phyloP scores from a whole-genome alignment of 2,797 vertebrate species.

The Myripristis murdjan region DNA sequence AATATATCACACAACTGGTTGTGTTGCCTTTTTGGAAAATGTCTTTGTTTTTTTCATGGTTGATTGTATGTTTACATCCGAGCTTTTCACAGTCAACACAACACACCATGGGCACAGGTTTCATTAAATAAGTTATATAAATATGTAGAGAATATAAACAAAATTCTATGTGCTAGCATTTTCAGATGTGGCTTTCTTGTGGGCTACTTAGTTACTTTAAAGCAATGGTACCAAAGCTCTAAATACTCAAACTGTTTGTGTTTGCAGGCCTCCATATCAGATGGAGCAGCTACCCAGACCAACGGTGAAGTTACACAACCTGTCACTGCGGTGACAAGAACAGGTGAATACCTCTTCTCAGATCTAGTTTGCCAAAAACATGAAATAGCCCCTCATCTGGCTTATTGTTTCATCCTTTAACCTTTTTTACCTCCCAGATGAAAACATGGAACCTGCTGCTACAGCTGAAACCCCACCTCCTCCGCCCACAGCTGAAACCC shows the following conservation, averaged over 20 bases:
- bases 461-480: conserved; percentile 67
- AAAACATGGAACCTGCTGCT: conserved; percentile 57
- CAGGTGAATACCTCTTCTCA: conserved; percentile 78
- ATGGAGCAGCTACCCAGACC: conserved; percentile 89
- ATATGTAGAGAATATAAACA: conserved; percentile 8
- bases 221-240: too few species aligned
- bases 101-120: not conserved
- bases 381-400: not conserved
- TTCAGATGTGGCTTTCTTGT: not conserved
- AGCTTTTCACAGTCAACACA: not conserved
- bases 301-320: conserved; percentile 91
- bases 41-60: too few species aligned
- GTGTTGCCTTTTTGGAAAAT: too few species aligned
- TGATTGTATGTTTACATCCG: not conserved
- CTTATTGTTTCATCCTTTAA: not conserved
- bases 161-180: not conserved
- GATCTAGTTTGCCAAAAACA: not conserved
- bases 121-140: conserved; percentile 6
- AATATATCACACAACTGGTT: too few species aligned
- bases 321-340: conserved; percentile 85
- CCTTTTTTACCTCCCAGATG: conserved; percentile 61
- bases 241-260: conserved; percentile 14
- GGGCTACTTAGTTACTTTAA: too few species aligned
- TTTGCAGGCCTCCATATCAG: conserved; percentile 73
- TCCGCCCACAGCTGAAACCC: conserved; percentile 43